A percentile compares a stretch with the other conserved stretches of the same genome.
These are phyloP conservation scores for Myopa tessellatipennis DNA, from an alignment of 2,888 invertebrate species.

Conservation along the genomic window DNA sequence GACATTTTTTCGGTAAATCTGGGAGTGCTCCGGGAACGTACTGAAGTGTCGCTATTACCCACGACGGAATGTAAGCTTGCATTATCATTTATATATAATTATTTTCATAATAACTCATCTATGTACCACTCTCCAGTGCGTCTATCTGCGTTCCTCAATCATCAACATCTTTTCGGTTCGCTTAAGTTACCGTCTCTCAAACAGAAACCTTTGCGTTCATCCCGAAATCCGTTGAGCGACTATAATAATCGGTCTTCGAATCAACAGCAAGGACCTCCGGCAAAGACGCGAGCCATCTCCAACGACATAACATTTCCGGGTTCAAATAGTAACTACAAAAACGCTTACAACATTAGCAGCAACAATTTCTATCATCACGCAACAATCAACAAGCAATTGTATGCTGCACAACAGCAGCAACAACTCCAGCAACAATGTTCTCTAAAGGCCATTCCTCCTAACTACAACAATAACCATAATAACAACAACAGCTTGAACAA, in stretches of 20 bases:
- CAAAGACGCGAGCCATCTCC: slow-evolving; percentile 56
- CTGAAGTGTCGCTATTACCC: slow-evolving; percentile 58
- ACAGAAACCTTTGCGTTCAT: slow-evolving; percentile 49
- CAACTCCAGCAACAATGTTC: slow-evolving; percentile 15
- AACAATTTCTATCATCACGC: slow-evolving; percentile 12
- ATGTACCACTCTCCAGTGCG: slow-evolving; percentile 48
- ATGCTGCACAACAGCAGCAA: slow-evolving; percentile 11
- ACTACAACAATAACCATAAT: neutral
- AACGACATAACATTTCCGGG: slow-evolving; percentile 46
- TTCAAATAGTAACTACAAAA: slow-evolving; percentile 6
- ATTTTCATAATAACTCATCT: neutral
- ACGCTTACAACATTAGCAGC: slow-evolving; percentile 12
- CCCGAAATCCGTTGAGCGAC: slow-evolving; percentile 53
- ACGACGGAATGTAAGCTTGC: slow-evolving; percentile 62
- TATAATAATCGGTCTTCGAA: slow-evolving; percentile 50
- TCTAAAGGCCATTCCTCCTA: slow-evolving; percentile 5
- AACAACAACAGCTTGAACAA: slow-evolving; percentile 45
- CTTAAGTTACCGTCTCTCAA: slow-evolving; percentile 54
- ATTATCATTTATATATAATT: neutral
- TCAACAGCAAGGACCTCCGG: slow-evolving; percentile 50
- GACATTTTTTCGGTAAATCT: slow-evolving; percentile 63
- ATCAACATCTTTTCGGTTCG: slow-evolving; percentile 54
- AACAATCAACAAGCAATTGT: neutral
- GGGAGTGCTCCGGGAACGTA: slow-evolving; percentile 60
- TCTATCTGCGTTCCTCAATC: slow-evolving; percentile 42